Conservation (phyloP, 2,797 vertebrate species). For the Mus spretus region DNA sequence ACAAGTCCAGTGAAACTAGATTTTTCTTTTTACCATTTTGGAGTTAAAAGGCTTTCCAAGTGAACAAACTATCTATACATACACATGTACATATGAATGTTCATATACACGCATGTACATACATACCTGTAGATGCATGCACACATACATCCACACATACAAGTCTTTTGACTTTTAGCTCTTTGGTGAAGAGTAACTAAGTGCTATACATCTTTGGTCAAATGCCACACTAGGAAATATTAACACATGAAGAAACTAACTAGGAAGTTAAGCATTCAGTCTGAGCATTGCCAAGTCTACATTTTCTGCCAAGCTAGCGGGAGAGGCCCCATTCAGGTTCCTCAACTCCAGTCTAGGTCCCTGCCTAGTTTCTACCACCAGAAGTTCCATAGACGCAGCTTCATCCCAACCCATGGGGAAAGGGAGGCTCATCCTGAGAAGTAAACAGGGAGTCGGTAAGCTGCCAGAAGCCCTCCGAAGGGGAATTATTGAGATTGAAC, state of each 20-base stretch:
- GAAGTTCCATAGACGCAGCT: background rate
- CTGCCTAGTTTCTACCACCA: background rate
- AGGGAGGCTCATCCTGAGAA: background rate
- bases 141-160: background rate
- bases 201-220: background rate
- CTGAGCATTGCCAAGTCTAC: background rate
- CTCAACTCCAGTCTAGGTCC: background rate
- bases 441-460: background rate
- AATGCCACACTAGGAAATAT: background rate
- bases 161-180: background rate
- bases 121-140: background rate
- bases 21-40: background rate
- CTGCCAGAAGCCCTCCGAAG: background rate
- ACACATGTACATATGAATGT: background rate
- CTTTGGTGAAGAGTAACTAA: background rate
- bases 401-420: background rate
- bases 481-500: background rate
- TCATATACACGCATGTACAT: background rate
- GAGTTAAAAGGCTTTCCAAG: background rate
- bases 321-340: background rate
- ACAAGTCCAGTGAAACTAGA: background rate
- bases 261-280: background rate
- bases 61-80: background rate
- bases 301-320: background rate
- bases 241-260: background rate